Evolutionary conservation across 2,888 invertebrate species (phyloP).

Genomic region (Steinernema scapterisci): DNA sequence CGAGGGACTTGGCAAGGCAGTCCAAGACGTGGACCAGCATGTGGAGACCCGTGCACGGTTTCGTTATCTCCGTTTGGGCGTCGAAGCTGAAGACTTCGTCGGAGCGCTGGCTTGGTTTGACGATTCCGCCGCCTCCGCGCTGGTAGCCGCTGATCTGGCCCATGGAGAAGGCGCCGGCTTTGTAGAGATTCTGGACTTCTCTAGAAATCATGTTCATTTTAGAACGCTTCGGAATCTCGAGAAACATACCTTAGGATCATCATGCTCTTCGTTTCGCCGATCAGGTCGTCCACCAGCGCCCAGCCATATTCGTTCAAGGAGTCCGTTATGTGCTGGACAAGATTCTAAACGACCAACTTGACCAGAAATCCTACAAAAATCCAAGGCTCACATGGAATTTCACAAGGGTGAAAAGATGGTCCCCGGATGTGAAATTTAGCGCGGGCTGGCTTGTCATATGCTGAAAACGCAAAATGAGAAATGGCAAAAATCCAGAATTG

Average conservation of each 20-base stretch:
- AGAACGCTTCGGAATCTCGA: neutral
- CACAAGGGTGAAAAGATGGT: no score
- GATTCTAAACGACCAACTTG: neutral
- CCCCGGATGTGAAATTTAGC: no score
- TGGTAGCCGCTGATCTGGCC: slow-evolving; percentile 57
- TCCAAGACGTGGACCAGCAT: slow-evolving; percentile 64
- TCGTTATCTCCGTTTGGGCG: slow-evolving; percentile 48
- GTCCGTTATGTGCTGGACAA: slow-evolving; percentile 51
- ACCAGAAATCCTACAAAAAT: slow-evolving; percentile 22
- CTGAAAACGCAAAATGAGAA: slow-evolving; percentile 40
- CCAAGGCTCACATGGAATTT: slow-evolving; percentile 35
- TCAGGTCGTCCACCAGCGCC: slow-evolving; percentile 65
- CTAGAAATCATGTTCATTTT: slow-evolving; percentile 45
- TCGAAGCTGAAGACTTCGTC: slow-evolving; percentile 66
- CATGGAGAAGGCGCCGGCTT: slow-evolving; percentile 56
- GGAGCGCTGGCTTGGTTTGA: slow-evolving; percentile 58
- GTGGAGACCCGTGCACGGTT: slow-evolving; percentile 49
- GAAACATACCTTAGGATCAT: slow-evolving; percentile 48
- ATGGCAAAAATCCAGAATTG: neutral
- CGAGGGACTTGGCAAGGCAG: slow-evolving; percentile 55
- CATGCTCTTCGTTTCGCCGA: slow-evolving; percentile 58
- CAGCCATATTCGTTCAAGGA: slow-evolving; percentile 63
- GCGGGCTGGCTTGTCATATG: slow-evolving; percentile 48
- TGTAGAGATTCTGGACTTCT: slow-evolving; percentile 59
- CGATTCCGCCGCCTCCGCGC: slow-evolving; percentile 47